Percentiles rank a stretch among this genome's conserved stretches.
Evolutionary conservation across 2,797 vertebrate species (phyloP).

Genomic region (Platyrinchus mystaceus): DNA sequence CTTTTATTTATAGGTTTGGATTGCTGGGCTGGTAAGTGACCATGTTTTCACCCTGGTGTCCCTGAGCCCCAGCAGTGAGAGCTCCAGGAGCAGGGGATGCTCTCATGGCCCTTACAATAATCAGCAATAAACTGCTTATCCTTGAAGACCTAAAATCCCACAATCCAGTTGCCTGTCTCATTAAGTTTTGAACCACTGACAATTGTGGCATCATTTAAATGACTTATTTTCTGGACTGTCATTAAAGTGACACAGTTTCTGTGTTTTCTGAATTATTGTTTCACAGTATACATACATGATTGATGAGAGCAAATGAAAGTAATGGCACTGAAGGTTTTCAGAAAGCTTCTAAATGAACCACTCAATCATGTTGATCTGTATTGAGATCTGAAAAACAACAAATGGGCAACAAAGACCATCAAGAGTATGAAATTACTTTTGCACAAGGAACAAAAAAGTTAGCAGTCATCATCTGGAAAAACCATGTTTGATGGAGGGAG

Average conservation of each 20-base stretch:
- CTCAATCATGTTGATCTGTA: background rate
- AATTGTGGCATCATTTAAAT: background rate
- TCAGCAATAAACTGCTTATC: background rate
- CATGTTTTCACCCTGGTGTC: accelerated
- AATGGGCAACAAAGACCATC: background rate
- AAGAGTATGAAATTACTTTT: background rate
- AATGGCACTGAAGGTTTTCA: background rate
- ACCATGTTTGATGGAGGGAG: background rate
- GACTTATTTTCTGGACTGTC: background rate
- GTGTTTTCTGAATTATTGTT: background rate
- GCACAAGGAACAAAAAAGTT: background rate
- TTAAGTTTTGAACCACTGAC: background rate
- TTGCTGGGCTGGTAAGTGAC: background rate
- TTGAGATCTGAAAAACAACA: background rate
- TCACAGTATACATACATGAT: background rate
- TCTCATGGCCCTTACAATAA: background rate
- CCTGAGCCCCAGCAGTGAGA: background rate
- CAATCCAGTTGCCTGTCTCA: background rate
- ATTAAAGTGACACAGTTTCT: background rate
- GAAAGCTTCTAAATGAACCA: background rate
- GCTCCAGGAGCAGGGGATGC: background rate
- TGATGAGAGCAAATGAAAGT: background rate
- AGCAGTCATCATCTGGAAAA: background rate
- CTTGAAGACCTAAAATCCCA: background rate
- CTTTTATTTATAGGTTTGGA: background rate